A percentile compares a stretch with the other conserved stretches of the same genome.
These are phyloP conservation scores for Aphaenogaster floridana DNA, from an alignment of 1,140 invertebrate species.

Conservation along the genomic window DNA sequence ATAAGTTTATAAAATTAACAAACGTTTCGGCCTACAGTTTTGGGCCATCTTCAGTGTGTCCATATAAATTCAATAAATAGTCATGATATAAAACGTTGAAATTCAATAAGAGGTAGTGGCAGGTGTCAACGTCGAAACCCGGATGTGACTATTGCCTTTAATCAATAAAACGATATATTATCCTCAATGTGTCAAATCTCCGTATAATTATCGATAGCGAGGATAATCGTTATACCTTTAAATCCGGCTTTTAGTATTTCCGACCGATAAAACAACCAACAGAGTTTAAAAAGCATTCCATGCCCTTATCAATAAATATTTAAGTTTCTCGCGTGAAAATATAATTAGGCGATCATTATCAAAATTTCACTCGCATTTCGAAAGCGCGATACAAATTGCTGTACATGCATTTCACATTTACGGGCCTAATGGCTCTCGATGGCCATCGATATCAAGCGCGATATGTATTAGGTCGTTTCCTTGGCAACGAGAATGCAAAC, in stretches of 20 bases:
- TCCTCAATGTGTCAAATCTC: background rate
- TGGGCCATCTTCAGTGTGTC: too few relatives aligned
- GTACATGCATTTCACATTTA: background rate
- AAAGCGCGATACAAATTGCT: background rate
- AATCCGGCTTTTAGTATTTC: background rate
- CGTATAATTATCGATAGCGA: too few relatives aligned
- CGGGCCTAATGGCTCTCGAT: background rate
- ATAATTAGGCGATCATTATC: slow-evolving; percentile 9
- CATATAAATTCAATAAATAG: too few relatives aligned
- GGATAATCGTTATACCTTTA: too few relatives aligned
- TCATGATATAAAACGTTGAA: too few relatives aligned
- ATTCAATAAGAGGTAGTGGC: too few relatives aligned
- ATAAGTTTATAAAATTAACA: too few relatives aligned
- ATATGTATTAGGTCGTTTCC: slow-evolving; percentile 46
- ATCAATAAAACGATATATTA: background rate
- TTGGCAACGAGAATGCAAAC: slow-evolving; percentile 54
- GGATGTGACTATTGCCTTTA: too few relatives aligned
- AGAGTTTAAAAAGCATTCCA: background rate
- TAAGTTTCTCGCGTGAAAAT: background rate
- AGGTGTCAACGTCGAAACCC: too few relatives aligned
- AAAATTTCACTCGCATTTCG: background rate
- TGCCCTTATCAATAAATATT: background rate
- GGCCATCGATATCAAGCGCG: background rate
- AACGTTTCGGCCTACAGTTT: too few relatives aligned
- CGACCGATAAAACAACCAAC: background rate